Percentiles rank a stretch among this genome's conserved stretches.
Conservation (phyloP, 2,888 invertebrate species). For the Ormyrus labotus region DNA sequence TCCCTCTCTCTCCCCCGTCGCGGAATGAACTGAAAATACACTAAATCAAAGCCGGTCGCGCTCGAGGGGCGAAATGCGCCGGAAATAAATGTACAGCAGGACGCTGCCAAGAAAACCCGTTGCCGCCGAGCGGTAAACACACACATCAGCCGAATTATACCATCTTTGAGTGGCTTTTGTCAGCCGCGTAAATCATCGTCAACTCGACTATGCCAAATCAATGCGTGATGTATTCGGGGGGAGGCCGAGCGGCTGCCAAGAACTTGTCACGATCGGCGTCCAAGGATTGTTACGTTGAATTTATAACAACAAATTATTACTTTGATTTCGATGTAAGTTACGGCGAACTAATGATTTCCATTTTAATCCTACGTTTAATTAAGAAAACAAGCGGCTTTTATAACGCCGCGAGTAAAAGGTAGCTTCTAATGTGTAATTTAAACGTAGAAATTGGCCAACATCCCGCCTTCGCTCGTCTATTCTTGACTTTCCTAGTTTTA, state of each 20-base stretch:
- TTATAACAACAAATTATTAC: slow-evolving; percentile 25
- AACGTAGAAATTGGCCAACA: background rate
- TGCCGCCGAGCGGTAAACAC: slow-evolving; percentile 9
- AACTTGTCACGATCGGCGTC: slow-evolving; percentile 4
- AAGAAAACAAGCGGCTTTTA: slow-evolving; percentile 20
- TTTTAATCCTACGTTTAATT: slow-evolving; percentile 16
- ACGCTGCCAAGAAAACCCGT: slow-evolving; percentile 29
- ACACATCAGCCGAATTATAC: slow-evolving; percentile 22
- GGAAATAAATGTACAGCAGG: slow-evolving; percentile 4
- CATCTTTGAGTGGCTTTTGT: slow-evolving; percentile 16
- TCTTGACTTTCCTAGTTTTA: no score
- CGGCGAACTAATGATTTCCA: slow-evolving; percentile 21
- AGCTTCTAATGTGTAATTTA: background rate
- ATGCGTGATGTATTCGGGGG: background rate
- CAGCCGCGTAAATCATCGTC: slow-evolving; percentile 9
- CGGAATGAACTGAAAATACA: background rate
- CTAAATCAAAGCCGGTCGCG: no score
- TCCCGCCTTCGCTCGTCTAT: background rate
- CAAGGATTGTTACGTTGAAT: slow-evolving; percentile 31
- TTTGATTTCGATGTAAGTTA: background rate
- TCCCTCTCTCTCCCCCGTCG: no score
- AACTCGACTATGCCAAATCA: slow-evolving; percentile 21
- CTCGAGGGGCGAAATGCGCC: background rate
- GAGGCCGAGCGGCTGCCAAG: slow-evolving; percentile 8
- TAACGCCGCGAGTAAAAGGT: no score